Conservation (phyloP, 2,113 vertebrate genomes). For the Microtus oregoni region DNA sequence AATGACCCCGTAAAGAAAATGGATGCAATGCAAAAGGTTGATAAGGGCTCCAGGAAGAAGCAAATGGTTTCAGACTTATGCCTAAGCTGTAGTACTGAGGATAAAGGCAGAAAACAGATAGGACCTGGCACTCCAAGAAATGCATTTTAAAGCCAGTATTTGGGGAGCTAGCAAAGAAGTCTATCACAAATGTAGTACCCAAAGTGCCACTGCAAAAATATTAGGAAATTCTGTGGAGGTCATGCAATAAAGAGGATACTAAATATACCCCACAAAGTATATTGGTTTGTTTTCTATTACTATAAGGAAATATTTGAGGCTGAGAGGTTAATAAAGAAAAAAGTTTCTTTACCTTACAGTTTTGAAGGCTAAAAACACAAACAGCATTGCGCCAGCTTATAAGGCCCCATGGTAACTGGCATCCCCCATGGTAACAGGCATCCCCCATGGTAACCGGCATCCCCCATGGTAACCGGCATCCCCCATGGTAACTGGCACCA, state of each 20-base stretch:
- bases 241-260: neutral
- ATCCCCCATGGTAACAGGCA: too few species aligned
- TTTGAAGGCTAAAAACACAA: neutral
- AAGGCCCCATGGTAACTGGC: neutral
- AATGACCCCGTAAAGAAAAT: neutral
- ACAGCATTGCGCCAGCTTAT: neutral
- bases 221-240: neutral
- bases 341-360: neutral
- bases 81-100: rapidly evolving
- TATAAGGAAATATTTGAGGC: neutral
- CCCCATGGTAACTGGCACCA: neutral
- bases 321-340: neutral
- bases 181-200: neutral
- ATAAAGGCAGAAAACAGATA: neutral
- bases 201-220: neutral
- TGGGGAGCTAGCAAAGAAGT: neutral
- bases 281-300: neutral
- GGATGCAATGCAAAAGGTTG: neutral
- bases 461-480: neutral
- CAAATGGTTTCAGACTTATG: neutral
- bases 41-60: neutral
- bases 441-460: neutral
- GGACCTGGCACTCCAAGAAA: neutral
- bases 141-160: neutral
- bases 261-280: neutral